A percentile compares a stretch with the other conserved stretches of the same genome.
Evolutionary conservation across 2,797 vertebrate genomes (phyloP).

Genomic region (Ibycter americanus): DNA sequence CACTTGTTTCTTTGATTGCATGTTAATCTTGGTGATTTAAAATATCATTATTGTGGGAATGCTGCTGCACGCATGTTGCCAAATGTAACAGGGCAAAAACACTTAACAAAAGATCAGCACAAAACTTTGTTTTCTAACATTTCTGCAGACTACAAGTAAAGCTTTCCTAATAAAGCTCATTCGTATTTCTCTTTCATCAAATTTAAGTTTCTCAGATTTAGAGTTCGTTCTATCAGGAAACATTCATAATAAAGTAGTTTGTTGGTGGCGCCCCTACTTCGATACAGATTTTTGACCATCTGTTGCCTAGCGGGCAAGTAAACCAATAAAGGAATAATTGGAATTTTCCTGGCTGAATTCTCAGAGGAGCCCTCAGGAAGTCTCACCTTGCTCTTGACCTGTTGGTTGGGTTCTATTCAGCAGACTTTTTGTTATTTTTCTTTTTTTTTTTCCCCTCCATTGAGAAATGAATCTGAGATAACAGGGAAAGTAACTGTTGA

Average conservation of each 20-base stretch:
- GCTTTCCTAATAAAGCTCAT: background rate
- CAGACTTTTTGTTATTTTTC: background rate
- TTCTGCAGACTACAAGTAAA: background rate
- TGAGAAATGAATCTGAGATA: background rate
- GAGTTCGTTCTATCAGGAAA: background rate
- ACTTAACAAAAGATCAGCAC: background rate
- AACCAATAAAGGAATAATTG: slow-evolving; percentile 17
- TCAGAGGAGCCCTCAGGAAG: background rate
- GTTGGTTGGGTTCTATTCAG: background rate
- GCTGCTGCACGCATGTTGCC: background rate
- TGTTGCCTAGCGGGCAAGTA: slow-evolving; percentile 21
- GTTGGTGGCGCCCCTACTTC: background rate
- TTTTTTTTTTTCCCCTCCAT: background rate
- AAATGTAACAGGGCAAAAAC: background rate
- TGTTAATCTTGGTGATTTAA: background rate
- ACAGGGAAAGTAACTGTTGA: background rate
- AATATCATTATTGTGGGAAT: background rate
- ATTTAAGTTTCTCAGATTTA: background rate
- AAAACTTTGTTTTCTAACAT: background rate
- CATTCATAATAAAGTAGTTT: background rate
- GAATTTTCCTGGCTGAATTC: slow-evolving; percentile 14
- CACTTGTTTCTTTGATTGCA: background rate
- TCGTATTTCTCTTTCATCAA: background rate
- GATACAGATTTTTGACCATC: background rate
- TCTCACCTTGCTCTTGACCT: slow-evolving; percentile 33